A percentile compares a stretch with the other conserved stretches of the same genome.
These are phyloP conservation scores for Lucinisca nassula DNA, from an alignment of 2,888 invertebrate species.

Conservation along the genomic window DNA sequence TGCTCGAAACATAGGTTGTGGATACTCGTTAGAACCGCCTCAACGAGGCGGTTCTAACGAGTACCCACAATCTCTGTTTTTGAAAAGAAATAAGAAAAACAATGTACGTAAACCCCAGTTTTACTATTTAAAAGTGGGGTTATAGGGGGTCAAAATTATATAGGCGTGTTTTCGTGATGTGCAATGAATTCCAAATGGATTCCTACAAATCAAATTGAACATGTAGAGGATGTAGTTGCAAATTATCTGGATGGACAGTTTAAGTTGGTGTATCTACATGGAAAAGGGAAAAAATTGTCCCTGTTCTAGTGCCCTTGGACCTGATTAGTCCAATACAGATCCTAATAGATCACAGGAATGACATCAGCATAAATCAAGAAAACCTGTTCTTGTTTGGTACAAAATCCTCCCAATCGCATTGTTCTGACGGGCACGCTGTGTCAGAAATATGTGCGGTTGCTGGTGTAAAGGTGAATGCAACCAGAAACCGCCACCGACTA, in stretches of 20 bases:
- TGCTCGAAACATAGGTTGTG: too few relatives aligned
- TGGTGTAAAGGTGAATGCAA: background rate
- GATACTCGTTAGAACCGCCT: too few relatives aligned
- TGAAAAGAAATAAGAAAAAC: too few relatives aligned
- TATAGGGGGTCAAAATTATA: too few relatives aligned
- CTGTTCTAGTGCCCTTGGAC: constrained; percentile 60
- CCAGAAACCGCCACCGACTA: background rate
- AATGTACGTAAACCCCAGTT: too few relatives aligned
- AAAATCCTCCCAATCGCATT: constrained; percentile 18
- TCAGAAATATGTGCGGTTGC: background rate
- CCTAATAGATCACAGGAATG: constrained; percentile 40
- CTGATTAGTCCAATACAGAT: constrained; percentile 36
- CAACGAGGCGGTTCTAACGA: too few relatives aligned
- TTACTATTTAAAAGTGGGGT: too few relatives aligned
- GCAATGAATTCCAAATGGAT: too few relatives aligned
- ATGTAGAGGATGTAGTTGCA: constrained; percentile 48
- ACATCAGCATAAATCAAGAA: constrained; percentile 30
- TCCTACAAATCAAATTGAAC: constrained; percentile 23
- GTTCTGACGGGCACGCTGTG: background rate
- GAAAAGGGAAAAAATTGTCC: constrained; percentile 62
- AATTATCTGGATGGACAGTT: constrained; percentile 55
- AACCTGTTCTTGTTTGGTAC: constrained; percentile 64
- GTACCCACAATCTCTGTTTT: too few relatives aligned
- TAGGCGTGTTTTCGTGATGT: too few relatives aligned
- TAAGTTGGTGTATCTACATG: constrained; percentile 53